phyloP scores from a whole-genome alignment of 2,113 vertebrate species.

The Leucosticte australis region DNA sequence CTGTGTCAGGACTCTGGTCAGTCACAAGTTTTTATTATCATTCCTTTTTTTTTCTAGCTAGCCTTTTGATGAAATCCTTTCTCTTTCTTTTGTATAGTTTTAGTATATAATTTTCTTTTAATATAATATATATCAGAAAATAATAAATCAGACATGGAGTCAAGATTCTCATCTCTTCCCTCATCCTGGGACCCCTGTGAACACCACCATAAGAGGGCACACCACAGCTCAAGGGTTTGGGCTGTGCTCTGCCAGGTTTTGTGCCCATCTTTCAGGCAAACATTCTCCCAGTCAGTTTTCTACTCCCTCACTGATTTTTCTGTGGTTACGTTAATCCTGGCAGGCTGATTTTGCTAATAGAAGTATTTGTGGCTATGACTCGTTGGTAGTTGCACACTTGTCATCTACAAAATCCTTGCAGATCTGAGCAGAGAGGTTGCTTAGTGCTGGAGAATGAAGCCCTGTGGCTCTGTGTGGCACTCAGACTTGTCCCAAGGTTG shows the following conservation, averaged over 20 bases:
- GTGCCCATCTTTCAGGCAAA: not conserved
- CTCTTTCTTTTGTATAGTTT: no score
- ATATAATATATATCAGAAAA: no score
- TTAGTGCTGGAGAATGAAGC: not conserved
- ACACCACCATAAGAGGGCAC: no score
- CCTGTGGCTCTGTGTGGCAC: accelerated
- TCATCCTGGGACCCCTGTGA: no score
- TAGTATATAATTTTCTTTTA: no score
- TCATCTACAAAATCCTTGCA: not conserved
- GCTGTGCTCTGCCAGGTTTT: not conserved
- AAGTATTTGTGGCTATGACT: not conserved
- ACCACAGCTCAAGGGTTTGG: not conserved
- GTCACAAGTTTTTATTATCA: no score
- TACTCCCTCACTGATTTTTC: not conserved
- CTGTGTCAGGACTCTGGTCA: no score
- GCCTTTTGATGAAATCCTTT: no score
- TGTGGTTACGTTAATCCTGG: not conserved
- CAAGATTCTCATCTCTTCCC: no score
- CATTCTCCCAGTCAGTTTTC: not conserved
- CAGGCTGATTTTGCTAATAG: not conserved
- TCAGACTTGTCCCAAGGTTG: not conserved
- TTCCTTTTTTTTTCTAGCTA: no score
- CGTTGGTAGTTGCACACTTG: not conserved
- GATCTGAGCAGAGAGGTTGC: not conserved
- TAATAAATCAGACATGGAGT: no score